phyloP scores from a whole-genome alignment of 1,140 invertebrate species.

The Adelges cooleyi region DNA sequence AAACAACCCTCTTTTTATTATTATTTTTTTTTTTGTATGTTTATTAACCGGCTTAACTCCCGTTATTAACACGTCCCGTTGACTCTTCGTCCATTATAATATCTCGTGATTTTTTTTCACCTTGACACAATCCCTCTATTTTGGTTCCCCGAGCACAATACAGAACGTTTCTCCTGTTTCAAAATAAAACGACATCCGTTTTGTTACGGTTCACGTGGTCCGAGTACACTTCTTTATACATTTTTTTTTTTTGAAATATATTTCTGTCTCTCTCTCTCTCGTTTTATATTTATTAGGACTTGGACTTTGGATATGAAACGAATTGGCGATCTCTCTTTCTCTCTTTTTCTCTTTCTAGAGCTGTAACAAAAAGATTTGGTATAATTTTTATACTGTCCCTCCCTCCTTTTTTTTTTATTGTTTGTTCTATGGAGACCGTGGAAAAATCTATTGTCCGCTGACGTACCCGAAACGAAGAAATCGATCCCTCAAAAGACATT shows the following conservation, averaged over 20 bases:
- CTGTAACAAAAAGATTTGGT: background rate
- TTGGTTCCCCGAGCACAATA: background rate
- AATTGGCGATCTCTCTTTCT: constrained; percentile 8
- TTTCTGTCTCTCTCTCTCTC: no score
- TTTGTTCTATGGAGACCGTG: constrained; percentile 4
- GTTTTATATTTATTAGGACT: background rate
- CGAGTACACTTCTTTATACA: background rate
- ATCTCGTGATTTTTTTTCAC: constrained; percentile 13
- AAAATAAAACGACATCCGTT: constrained; percentile 28
- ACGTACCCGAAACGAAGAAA: background rate
- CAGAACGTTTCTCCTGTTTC: constrained; percentile 19
- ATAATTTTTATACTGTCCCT: background rate
- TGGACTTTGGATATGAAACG: constrained; percentile 6
- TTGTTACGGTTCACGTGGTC: constrained; percentile 23
- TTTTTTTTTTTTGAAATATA: constrained; percentile 18
- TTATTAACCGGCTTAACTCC: constrained; percentile 27
- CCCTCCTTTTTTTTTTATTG: background rate
- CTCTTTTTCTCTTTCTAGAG: background rate
- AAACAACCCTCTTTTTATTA: constrained; percentile 12
- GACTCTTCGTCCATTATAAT: constrained; percentile 21
- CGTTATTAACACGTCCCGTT: constrained; percentile 27
- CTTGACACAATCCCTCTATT: background rate
- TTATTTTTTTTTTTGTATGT: background rate
- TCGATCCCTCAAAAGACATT: constrained; percentile 11
- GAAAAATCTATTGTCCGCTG: constrained; percentile 9